Percentiles rank a stretch among this genome's conserved stretches.
phyloP scores from a whole-genome alignment of 2,113 vertebrate species.

The Herpailurus yagouaroundi region DNA sequence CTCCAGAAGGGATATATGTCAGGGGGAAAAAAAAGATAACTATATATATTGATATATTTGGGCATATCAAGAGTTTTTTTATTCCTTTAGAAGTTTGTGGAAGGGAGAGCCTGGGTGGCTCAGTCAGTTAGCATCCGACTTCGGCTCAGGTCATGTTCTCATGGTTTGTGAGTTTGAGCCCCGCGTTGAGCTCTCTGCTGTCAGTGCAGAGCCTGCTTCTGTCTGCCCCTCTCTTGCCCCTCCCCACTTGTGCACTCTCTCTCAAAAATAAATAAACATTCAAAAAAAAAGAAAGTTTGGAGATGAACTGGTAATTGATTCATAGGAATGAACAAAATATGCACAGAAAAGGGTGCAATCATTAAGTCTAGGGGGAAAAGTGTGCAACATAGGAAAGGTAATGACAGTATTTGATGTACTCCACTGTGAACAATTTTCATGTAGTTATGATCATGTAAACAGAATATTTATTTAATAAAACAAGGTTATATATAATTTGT shows the following conservation, averaged over 20 bases:
- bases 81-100: neutral
- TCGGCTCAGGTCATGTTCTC: no score
- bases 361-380: neutral
- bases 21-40: no score
- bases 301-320: neutral
- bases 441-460: neutral
- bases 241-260: no score
- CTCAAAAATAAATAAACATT: no score
- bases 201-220: no score
- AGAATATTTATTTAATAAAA: conserved; percentile 9
- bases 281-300: neutral
- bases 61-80: neutral
- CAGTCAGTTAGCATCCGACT: no score
- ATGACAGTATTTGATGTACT: neutral
- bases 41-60: neutral
- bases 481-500: neutral
- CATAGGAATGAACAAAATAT: neutral
- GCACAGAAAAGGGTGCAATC: neutral
- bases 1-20: neutral
- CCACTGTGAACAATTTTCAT: neutral
- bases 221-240: no score
- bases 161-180: no score
- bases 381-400: neutral
- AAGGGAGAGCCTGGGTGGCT: no score
- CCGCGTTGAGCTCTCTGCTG: no score